Evolutionary conservation across 1,140 invertebrate genomes (phyloP), one percentile per base, ranked within the genome.

Genomic region (Drosophila albomicans): DNA sequence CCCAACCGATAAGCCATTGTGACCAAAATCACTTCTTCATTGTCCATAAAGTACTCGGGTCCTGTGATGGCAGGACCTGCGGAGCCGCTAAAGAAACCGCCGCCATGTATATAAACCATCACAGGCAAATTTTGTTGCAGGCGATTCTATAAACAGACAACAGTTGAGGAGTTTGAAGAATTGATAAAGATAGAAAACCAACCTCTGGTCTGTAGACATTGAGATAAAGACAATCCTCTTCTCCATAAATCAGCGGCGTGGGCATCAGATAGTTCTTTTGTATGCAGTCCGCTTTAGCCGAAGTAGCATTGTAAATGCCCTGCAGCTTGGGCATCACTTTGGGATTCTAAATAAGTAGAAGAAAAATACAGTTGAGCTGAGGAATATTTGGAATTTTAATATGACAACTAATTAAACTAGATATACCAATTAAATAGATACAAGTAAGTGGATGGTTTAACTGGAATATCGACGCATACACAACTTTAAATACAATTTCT

Each of bases 141-240:
- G 16, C 43, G 43, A 30, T 30, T 62, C 72, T 75, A 35, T 0
- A 61, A 59, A 10, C 13, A 2, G 15, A 41, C 1, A 46, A 32
- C 0, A 4, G 1, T 45, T 56, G 1, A 20, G 25, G 16, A 20
- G 16, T 20, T 20, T 15, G 1, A 20, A 5, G 15, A 1, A 2
- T 35, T 30, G 3, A 25, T 13, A 7, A 32, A 5, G 32, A 0
- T 20, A 20, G 0, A 32, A 7, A n/a, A 72, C 75, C 81, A 73
- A 95, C 94, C 76, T 86, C 72, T 20, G 95, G 95, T 41, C 93
- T 90, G 89, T 95, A 95, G 13, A 95, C 93, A 78, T 95, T 95
- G 10, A 95, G 79, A 75, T 94, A 95, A 0, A 95, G 89, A 73
- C 95, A 95, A 82, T 95, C 95, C 84, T 95, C 95, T 1, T 75